Conservation (phyloP, 2,113 vertebrate species). For the Illadopsis cleaveri region DNA sequence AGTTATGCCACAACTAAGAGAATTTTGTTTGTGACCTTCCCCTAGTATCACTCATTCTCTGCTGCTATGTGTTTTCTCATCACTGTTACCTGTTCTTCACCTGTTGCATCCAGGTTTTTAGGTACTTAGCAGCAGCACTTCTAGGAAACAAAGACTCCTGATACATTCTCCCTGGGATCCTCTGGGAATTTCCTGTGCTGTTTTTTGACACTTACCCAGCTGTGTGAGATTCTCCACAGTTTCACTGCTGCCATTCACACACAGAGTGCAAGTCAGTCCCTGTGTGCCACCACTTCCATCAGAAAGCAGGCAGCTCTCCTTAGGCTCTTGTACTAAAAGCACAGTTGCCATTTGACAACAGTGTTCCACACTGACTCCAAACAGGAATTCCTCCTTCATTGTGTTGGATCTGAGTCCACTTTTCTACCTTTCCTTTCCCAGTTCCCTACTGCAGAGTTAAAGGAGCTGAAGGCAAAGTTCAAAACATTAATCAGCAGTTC, state of each 20-base stretch:
- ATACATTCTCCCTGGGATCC: background rate
- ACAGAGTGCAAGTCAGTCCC: no score
- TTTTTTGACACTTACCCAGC: background rate
- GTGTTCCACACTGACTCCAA: background rate
- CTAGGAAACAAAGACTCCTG: background rate
- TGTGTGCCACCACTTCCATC: background rate
- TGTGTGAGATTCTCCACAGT: background rate
- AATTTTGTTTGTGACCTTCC: background rate
- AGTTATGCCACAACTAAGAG: background rate
- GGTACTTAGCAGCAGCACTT: background rate
- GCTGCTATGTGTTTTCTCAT: background rate
- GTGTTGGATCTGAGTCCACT: background rate
- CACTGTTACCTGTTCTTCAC: background rate
- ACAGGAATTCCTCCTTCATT: background rate
- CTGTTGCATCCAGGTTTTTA: background rate
- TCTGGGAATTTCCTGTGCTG: background rate
- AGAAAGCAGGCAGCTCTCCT: background rate
- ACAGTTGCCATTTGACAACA: background rate
- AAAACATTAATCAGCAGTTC: background rate
- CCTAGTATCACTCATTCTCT: background rate
- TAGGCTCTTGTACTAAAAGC: background rate
- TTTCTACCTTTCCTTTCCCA: background rate
- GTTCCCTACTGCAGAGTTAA: background rate
- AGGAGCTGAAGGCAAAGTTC: background rate
- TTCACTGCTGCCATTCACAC: background rate